Evolutionary conservation across 2,797 vertebrate genomes (phyloP).

Genomic region (Tenualosa thibaudeaui): DNA sequence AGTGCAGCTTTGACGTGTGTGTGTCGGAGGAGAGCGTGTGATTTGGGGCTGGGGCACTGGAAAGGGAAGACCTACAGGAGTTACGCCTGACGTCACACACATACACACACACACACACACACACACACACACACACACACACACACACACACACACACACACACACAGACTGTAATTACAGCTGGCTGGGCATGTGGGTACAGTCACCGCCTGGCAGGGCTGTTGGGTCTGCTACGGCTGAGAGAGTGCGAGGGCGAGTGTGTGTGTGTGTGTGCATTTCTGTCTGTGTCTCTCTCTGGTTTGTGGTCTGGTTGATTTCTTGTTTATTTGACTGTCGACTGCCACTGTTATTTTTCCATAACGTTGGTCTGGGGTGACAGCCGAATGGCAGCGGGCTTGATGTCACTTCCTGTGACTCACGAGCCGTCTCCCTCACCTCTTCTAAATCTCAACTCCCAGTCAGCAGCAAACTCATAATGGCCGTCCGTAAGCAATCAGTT

Average conservation of each 20-base stretch:
- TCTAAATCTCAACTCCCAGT: not conserved
- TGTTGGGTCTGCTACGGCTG: not conserved
- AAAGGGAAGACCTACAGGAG: slow-evolving; percentile 19
- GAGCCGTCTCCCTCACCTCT: not conserved
- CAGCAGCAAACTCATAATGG: not conserved
- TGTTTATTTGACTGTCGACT: not conserved
- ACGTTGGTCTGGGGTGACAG: slow-evolving; percentile 3
- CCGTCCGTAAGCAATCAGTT: not conserved
- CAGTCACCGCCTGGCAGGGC: not conserved
- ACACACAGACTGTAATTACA: slow-evolving; percentile 17
- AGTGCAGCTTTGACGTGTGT: not conserved
- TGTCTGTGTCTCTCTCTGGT: slow-evolving; percentile 13
- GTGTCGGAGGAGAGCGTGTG: not conserved
- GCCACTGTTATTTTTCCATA: slow-evolving; percentile 7
- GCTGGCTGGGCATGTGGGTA: slow-evolving; percentile 2
- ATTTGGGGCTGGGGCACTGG: not conserved
- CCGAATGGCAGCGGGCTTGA: not conserved
- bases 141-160: slow-evolving; percentile 16
- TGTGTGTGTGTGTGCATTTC: slow-evolving; percentile 4
- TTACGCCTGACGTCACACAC: slow-evolving; percentile 15
- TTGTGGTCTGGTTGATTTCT: slow-evolving; percentile 19
- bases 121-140: slow-evolving; percentile 14
- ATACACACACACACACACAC: slow-evolving; percentile 18
- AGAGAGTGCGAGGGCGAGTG: not conserved
- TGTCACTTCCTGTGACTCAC: slow-evolving; percentile 19